Conservation (phyloP, 2,888 invertebrate species). For the Standfussiana lucernea region DNA sequence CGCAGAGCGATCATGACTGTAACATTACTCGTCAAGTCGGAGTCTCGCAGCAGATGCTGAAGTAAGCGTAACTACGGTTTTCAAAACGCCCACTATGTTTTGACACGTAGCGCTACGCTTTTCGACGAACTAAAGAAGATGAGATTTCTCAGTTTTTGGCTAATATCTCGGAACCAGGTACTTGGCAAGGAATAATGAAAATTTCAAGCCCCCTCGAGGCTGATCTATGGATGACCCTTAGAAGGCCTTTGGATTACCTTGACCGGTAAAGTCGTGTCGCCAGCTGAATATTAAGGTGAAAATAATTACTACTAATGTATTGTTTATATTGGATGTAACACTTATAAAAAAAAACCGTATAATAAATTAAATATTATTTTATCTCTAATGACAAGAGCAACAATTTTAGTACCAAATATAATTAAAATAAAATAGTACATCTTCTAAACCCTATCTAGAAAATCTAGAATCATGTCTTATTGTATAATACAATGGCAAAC, state of each 20-base stretch:
- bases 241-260: background rate
- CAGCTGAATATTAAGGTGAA: too few species aligned
- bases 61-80: background rate
- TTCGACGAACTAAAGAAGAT: background rate
- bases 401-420: background rate
- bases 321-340: background rate
- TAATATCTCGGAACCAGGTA: background rate
- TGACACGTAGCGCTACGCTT: background rate
- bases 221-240: background rate
- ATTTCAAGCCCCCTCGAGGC: background rate
- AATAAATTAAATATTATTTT: too few species aligned
- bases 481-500: background rate
- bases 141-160: background rate
- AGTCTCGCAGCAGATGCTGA: background rate
- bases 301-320: too few species aligned
- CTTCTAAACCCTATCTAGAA: background rate
- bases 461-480: background rate
- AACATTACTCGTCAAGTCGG: too few species aligned
- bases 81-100: background rate
- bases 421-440: background rate
- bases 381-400: background rate
- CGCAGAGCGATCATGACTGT: too few species aligned
- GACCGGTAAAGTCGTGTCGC: background rate
- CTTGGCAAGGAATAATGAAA: background rate
- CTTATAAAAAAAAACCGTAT: background rate